Evolutionary conservation across 2,797 vertebrate genomes (phyloP).

Genomic region (Poeciliopsis paucimaculata): DNA sequence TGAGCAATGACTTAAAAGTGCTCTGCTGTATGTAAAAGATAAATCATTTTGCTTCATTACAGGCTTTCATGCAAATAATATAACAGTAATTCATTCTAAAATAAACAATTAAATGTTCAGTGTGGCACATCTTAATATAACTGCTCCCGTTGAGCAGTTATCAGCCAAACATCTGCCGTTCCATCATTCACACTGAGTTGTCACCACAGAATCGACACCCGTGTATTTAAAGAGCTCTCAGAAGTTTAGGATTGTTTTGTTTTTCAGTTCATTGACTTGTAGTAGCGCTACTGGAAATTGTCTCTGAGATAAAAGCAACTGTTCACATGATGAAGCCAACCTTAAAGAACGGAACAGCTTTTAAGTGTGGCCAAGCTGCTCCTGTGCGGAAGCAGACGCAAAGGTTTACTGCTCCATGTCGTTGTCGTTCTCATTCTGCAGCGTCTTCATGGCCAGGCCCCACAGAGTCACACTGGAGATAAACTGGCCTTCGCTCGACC

Average conservation of each 20-base stretch:
- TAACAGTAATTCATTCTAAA: background rate
- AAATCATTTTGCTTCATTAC: conserved; percentile 8
- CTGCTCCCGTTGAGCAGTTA: background rate
- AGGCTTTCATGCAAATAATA: background rate
- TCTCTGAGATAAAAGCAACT: background rate
- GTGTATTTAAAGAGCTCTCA: background rate
- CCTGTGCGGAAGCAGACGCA: no score
- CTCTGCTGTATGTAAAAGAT: conserved; percentile 31
- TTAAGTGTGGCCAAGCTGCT: no score
- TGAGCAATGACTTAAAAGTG: conserved; percentile 39
- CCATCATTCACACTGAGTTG: background rate
- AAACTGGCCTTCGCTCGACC: conserved; percentile 85
- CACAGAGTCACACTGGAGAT: conserved; percentile 92
- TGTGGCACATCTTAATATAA: background rate
- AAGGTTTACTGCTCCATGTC: conserved; percentile 77
- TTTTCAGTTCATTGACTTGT: background rate
- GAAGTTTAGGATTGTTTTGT: background rate
- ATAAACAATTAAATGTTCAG: background rate
- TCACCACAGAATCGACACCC: background rate
- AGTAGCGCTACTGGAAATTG: background rate
- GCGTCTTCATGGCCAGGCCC: conserved; percentile 93
- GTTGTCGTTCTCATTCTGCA: conserved; percentile 91
- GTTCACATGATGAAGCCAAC: background rate
- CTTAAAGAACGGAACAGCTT: background rate
- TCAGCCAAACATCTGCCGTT: background rate